These are phyloP conservation scores for Dipodomys spectabilis DNA, from an alignment of 2,113 vertebrate species.

Conservation along the genomic window DNA sequence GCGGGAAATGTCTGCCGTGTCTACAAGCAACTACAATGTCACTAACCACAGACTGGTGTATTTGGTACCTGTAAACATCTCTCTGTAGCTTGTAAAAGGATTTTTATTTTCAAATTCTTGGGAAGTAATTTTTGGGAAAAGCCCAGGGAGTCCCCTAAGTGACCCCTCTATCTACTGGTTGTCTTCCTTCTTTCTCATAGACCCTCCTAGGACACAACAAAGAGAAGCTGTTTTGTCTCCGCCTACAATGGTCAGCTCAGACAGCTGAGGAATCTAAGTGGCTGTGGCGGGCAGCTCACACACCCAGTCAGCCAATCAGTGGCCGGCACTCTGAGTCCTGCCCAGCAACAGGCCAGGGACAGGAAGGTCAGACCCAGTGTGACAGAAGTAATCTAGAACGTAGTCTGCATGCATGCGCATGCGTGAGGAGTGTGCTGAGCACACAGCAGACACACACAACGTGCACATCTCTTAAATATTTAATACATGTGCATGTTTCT, in stretches of 20 bases:
- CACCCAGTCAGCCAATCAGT: constrained; percentile 82
- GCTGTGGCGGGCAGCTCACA: constrained; percentile 76
- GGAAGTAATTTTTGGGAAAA: constrained; percentile 65
- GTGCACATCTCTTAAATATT: constrained; percentile 34
- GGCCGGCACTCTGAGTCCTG: constrained; percentile 80
- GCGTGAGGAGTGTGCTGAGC: background rate
- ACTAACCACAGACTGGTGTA: constrained; percentile 54
- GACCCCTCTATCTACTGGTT: constrained; percentile 45
- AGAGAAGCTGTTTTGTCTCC: constrained; percentile 70
- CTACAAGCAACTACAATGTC: constrained; percentile 17
- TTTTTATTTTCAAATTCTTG: constrained; percentile 49
- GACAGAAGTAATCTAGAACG: constrained; percentile 82
- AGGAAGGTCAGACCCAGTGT: constrained; percentile 75
- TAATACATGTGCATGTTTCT: constrained; percentile 52
- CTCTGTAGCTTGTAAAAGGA: constrained; percentile 40
- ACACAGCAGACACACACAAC: constrained; percentile 2
- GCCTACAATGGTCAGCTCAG: constrained; percentile 72
- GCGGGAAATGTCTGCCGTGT: constrained; percentile 61
- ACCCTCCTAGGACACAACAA: constrained; percentile 70
- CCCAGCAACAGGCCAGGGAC: constrained; percentile 85
- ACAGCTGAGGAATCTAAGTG: constrained; percentile 79
- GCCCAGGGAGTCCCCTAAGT: constrained; percentile 37
- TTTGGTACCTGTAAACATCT: constrained; percentile 62
- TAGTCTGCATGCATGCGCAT: background rate
- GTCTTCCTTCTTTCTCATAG: constrained; percentile 12